Evolutionary conservation across 92 coral and sea anemone species (phyloP).

Genomic region (Epizoanthus rinbou): DNA sequence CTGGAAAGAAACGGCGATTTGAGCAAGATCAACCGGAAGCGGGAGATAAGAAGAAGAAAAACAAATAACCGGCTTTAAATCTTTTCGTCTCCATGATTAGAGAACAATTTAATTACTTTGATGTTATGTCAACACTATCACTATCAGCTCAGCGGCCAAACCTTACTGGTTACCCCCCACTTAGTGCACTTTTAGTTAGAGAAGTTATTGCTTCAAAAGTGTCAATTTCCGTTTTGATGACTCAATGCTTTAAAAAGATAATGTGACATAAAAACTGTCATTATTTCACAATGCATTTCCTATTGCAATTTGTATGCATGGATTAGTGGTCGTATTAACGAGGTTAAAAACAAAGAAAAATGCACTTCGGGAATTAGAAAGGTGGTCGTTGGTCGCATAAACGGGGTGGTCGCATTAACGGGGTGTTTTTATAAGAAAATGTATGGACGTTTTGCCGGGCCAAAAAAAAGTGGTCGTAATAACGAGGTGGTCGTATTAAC

Average conservation of each 20-base stretch:
- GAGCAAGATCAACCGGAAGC: slow-evolving; percentile 15
- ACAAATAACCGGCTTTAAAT: slow-evolving; percentile 2
- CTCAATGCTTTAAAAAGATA: slow-evolving; percentile 2
- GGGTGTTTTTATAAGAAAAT: too few relatives aligned
- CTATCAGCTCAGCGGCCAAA: too few relatives aligned
- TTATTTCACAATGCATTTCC: slow-evolving; percentile 34
- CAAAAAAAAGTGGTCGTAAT: slow-evolving; percentile 25
- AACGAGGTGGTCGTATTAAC: too few relatives aligned
- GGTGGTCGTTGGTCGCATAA: slow-evolving; percentile 31
- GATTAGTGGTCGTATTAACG: slow-evolving; percentile 31
- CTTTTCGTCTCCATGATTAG: slow-evolving; percentile 9
- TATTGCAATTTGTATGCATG: too few relatives aligned
- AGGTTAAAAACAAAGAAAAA: slow-evolving; percentile 28
- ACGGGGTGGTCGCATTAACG: too few relatives aligned
- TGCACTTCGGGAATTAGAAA: slow-evolving; percentile 18
- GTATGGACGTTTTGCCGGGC: slow-evolving; percentile 28
- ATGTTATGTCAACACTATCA: slow-evolving; percentile 20
- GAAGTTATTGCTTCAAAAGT: slow-evolving; percentile 5
- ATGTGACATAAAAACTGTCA: neutral
- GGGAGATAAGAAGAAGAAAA: slow-evolving; percentile 16
- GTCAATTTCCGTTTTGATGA: slow-evolving; percentile 4
- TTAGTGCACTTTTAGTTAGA: slow-evolving; percentile 12
- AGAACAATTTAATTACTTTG: slow-evolving; percentile 16
- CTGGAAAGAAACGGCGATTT: slow-evolving; percentile 11
- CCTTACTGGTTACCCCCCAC: too few relatives aligned